Evolutionary conservation across 2,113 vertebrate species (phyloP).

Genomic region (Trochalopteron elliotii): DNA sequence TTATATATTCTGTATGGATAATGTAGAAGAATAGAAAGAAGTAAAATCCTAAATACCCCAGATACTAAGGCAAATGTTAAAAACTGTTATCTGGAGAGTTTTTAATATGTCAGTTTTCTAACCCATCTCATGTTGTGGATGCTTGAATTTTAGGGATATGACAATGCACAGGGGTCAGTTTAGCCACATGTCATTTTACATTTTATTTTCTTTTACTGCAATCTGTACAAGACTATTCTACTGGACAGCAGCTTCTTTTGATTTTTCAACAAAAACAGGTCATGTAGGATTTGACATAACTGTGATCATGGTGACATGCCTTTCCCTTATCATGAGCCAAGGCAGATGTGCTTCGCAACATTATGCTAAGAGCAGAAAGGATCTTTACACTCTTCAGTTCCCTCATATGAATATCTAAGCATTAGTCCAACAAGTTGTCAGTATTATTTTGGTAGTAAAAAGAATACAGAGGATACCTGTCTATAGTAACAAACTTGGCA

Average conservation of each 20-base stretch:
- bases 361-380: not conserved
- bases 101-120: not conserved
- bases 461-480: not conserved
- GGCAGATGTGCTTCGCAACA: not conserved
- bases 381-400: not conserved
- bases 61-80: not conserved
- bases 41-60: not conserved
- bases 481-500: not conserved
- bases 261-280: not conserved
- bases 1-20: not conserved
- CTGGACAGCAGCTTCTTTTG: not conserved
- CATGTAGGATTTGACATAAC: not conserved
- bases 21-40: not conserved
- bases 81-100: not conserved
- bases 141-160: not conserved
- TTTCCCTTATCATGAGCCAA: not conserved
- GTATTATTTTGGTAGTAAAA: not conserved
- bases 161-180: fast-evolving
- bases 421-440: not conserved
- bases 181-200: not conserved
- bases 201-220: not conserved
- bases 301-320: not conserved
- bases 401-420: not conserved
- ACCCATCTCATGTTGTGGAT: not conserved
- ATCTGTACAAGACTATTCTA: not conserved